Conservation (phyloP, 2,113 vertebrate species). For the Neogobius melanostomus region DNA sequence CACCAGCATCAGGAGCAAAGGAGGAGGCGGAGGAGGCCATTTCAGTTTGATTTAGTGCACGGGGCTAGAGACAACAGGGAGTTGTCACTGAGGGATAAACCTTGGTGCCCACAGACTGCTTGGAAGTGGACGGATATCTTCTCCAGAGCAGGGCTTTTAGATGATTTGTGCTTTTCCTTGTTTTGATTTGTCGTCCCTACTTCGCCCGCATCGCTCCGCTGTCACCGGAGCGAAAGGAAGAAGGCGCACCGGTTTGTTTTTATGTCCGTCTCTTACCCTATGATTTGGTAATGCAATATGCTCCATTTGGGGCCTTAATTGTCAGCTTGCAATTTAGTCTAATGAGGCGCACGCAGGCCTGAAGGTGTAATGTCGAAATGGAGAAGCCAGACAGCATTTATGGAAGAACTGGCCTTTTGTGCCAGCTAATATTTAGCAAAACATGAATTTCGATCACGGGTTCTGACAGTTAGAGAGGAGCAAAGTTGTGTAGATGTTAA, state of each 20-base stretch:
- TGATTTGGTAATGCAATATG: constrained; percentile 44
- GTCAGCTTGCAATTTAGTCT: constrained; percentile 25
- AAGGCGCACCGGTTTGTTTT: constrained; percentile 66
- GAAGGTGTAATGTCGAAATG: constrained; percentile 32
- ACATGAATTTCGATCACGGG: not conserved
- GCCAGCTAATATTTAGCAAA: not conserved
- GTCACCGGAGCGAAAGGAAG: constrained; percentile 34
- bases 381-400: constrained; percentile 16
- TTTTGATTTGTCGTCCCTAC: constrained; percentile 35
- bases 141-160: constrained; percentile 35
- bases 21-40: not conserved
- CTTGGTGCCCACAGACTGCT: constrained; percentile 17
- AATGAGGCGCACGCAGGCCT: constrained; percentile 40
- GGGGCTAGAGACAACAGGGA: constrained; percentile 19
- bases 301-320: constrained; percentile 51
- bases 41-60: constrained; percentile 44
- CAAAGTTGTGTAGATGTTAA: no score
- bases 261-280: constrained; percentile 45
- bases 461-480: not conserved
- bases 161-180: constrained; percentile 45
- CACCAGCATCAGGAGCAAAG: constrained; percentile 3
- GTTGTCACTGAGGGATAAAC: constrained; percentile 36
- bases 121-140: constrained; percentile 34
- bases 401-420: not conserved
- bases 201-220: constrained; percentile 1